phyloP scores from a whole-genome alignment of 2,113 vertebrate genomes.

The Pangasianodon hypophthalmus region DNA sequence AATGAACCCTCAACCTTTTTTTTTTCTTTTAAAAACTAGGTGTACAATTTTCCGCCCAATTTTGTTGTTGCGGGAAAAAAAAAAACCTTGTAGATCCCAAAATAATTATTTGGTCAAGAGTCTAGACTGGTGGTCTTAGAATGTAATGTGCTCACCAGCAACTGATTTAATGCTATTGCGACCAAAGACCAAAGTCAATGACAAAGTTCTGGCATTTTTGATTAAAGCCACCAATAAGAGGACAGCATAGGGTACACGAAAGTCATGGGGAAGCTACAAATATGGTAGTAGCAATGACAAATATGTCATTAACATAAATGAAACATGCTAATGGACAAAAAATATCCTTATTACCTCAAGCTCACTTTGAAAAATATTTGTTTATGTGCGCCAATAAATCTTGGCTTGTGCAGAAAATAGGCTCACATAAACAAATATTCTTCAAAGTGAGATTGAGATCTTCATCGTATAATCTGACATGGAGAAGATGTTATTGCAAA shows the following conservation, averaged over 20 bases:
- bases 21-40: no score
- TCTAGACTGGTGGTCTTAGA: background rate
- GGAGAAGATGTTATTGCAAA: no score
- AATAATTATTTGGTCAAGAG: background rate
- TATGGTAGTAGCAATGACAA: background rate
- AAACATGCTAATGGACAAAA: no score
- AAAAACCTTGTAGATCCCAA: background rate
- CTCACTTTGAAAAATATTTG: no score
- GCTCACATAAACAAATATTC: no score
- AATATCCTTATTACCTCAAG: no score
- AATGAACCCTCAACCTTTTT: no score
- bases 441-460: no score
- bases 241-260: background rate
- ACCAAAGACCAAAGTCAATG: no score
- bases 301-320: background rate
- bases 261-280: background rate
- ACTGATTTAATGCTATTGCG: background rate
- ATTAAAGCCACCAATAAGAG: background rate
- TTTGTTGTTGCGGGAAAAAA: background rate
- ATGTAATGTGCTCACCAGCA: background rate
- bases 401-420: no score
- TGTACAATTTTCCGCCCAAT: background rate
- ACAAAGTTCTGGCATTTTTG: background rate
- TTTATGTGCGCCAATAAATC: no score
- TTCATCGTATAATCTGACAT: no score